Conservation (phyloP, 1,140 invertebrate genomes). For the Brachionus calyciflorus region DNA sequence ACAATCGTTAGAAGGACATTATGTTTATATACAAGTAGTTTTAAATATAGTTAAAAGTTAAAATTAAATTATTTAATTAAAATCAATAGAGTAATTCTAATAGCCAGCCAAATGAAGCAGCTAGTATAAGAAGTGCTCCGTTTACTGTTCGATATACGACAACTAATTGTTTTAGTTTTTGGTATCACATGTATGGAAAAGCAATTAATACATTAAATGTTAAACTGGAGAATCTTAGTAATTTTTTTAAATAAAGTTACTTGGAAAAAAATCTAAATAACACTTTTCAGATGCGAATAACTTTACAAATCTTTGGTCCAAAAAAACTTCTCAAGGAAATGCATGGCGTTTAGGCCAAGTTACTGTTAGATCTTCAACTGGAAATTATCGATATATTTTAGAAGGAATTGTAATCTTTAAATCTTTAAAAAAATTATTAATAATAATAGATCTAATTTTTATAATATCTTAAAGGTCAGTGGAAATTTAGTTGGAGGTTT, state of each 20-base stretch:
- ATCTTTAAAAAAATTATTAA: too few species aligned
- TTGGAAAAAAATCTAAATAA: too few species aligned
- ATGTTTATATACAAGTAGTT: slow-evolving; percentile 37
- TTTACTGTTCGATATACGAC: background rate
- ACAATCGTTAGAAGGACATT: slow-evolving; percentile 14
- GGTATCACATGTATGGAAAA: slow-evolving; percentile 24
- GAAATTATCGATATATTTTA: slow-evolving; percentile 34
- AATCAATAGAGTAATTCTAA: background rate
- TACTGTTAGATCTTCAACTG: background rate
- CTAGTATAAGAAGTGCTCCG: background rate
- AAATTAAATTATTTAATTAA: background rate
- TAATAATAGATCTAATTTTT: too few species aligned
- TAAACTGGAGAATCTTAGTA: background rate
- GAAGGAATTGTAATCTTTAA: too few species aligned
- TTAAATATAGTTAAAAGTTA: background rate
- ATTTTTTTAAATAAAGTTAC: too few species aligned
- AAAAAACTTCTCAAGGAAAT: background rate
- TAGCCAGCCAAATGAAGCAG: background rate
- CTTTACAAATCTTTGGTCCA: background rate
- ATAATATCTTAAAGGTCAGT: too few species aligned
- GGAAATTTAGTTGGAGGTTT: slow-evolving; percentile 14
- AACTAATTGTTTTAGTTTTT: slow-evolving; percentile 12
- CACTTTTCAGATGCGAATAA: background rate
- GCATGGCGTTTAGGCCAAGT: background rate
- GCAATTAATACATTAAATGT: background rate